These are phyloP conservation scores for Strigamia transsilvanica DNA, from an alignment of 2,888 invertebrate genomes.

Conservation along the genomic window DNA sequence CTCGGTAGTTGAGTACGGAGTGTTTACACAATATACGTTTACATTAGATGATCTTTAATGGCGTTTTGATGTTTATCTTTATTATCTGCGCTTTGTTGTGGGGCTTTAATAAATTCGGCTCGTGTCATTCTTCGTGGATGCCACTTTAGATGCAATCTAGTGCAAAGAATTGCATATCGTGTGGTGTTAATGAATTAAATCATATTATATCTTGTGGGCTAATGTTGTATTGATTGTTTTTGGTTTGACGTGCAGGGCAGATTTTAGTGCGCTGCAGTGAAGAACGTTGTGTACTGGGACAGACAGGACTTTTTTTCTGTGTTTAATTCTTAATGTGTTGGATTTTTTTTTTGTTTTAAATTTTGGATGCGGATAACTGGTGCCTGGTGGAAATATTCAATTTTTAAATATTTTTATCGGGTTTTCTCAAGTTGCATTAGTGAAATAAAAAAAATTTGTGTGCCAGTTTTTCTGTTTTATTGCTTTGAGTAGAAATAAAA, in stretches of 20 bases:
- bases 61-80: constrained; percentile 20
- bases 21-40: background rate
- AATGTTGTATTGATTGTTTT: background rate
- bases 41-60: constrained; percentile 16
- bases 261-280: no score
- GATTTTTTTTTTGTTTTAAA: no score
- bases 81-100: background rate
- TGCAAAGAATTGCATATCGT: background rate
- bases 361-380: no score
- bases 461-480: background rate
- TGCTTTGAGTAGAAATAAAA: background rate
- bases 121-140: background rate
- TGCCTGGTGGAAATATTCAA: background rate
- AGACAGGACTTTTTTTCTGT: no score
- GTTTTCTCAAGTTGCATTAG: background rate
- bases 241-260: no score
- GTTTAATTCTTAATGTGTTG: no score
- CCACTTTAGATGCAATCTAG: constrained; percentile 22
- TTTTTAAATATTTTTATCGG: background rate
- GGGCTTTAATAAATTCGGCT: background rate
- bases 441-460: background rate
- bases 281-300: no score
- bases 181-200: background rate
- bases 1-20: background rate
- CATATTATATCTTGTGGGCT: background rate